Evolutionary conservation across 2,888 invertebrate genomes (phyloP).

Genomic region (Chesias legatella): DNA sequence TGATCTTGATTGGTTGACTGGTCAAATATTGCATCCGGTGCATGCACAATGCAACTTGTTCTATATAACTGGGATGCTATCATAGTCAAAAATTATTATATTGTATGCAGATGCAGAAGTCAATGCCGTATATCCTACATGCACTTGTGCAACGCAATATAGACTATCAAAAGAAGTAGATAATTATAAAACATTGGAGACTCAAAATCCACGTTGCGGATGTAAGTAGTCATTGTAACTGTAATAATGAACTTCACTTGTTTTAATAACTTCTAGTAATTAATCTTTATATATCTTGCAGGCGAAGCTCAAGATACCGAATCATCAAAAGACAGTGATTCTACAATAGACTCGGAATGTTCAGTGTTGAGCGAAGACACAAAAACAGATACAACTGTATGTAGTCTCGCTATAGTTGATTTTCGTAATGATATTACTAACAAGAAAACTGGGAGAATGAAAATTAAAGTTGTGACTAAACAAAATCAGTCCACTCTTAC

Average conservation of each 20-base stretch:
- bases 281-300: too few species aligned
- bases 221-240: not conserved
- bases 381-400: constrained; percentile 42
- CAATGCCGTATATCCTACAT: constrained; percentile 19
- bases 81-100: too few species aligned
- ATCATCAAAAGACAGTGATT: constrained; percentile 7
- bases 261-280: too few species aligned
- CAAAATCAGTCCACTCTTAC: constrained; percentile 43
- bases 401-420: constrained; percentile 36
- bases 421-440: constrained; percentile 21
- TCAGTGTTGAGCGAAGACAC: constrained; percentile 23
- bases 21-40: too few species aligned
- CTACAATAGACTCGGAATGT: not conserved
- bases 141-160: constrained; percentile 39
- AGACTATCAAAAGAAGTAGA: constrained; percentile 18
- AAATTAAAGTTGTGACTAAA: constrained; percentile 34
- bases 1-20: too few species aligned
- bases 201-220: not conserved
- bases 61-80: too few species aligned
- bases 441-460: constrained; percentile 14
- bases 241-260: too few species aligned
- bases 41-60: too few species aligned
- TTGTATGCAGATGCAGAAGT: constrained; percentile 21
- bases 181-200: constrained; percentile 11
- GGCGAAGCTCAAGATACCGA: constrained; percentile 2